phyloP scores from a whole-genome alignment of 2,113 vertebrate species.

The Donacobius atricapilla region DNA sequence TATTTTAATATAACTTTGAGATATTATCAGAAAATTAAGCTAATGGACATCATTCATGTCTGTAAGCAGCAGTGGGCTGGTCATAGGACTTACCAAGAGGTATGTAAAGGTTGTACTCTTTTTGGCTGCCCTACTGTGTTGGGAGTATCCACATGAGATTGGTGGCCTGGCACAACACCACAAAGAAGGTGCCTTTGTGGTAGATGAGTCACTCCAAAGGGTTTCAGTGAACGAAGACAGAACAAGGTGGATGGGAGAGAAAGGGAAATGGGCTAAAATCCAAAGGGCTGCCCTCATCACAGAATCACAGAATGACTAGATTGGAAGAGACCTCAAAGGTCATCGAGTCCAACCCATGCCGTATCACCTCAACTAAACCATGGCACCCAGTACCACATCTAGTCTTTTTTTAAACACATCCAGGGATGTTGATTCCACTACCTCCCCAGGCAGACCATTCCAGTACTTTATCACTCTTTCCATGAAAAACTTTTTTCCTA shows the following conservation, averaged over 20 bases:
- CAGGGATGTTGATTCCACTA: not conserved
- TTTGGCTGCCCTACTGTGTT: not conserved
- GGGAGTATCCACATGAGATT: accelerated
- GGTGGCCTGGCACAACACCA: not conserved
- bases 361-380: not conserved
- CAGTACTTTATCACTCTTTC: not conserved
- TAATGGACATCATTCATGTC: conserved; percentile 6
- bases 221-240: not conserved
- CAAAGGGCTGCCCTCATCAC: not conserved
- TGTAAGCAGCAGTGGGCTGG: not conserved
- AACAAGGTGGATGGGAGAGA: not conserved
- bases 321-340: not conserved
- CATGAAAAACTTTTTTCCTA: no score
- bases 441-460: not conserved
- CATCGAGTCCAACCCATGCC: not conserved
- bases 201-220: not conserved
- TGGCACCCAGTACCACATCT: not conserved
- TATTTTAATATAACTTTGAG: conserved; percentile 14
- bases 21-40: not conserved
- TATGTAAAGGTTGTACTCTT: not conserved
- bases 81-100: not conserved
- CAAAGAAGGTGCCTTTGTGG: not conserved
- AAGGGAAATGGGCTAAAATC: not conserved
- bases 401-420: not conserved
- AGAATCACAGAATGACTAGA: not conserved